Percentiles rank a stretch among this genome's conserved stretches.
Evolutionary conservation across 2,797 vertebrate genomes (phyloP).

Genomic region (Macropus fuliginosus): DNA sequence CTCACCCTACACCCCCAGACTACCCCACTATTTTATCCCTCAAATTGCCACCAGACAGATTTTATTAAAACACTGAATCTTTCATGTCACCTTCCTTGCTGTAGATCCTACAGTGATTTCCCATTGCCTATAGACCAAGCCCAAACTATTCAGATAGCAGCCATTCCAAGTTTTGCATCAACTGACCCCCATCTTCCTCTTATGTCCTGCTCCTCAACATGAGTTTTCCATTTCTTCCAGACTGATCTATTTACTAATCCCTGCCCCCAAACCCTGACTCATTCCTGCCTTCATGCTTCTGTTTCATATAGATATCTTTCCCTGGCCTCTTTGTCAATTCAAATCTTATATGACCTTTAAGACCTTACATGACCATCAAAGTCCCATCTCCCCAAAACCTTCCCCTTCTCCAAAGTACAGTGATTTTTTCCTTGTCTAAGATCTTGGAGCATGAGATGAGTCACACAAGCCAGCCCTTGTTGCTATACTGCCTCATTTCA

Average conservation of each 20-base stretch:
- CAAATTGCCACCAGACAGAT: background rate
- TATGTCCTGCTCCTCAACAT: background rate
- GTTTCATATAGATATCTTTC: background rate
- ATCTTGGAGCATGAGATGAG: background rate
- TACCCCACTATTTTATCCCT: background rate
- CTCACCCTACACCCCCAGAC: background rate
- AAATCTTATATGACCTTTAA: background rate
- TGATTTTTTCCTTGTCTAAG: background rate
- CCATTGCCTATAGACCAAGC: background rate
- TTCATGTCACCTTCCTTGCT: background rate
- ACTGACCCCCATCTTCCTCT: background rate
- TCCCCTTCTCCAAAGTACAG: background rate
- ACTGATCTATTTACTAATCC: background rate
- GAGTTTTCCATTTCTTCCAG: background rate
- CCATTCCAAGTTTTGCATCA: background rate
- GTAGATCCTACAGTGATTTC: background rate
- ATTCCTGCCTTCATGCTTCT: background rate
- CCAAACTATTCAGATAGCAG: background rate
- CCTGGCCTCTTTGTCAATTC: background rate
- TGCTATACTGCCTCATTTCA: background rate
- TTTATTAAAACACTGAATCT: background rate
- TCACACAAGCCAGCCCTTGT: background rate
- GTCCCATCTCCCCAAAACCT: background rate
- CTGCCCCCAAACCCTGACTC: background rate
- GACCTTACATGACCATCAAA: background rate